A percentile compares a stretch with the other conserved stretches of the same genome.
phyloP scores from a whole-genome alignment of 2,888 invertebrate genomes.

The Torymus auratus region DNA sequence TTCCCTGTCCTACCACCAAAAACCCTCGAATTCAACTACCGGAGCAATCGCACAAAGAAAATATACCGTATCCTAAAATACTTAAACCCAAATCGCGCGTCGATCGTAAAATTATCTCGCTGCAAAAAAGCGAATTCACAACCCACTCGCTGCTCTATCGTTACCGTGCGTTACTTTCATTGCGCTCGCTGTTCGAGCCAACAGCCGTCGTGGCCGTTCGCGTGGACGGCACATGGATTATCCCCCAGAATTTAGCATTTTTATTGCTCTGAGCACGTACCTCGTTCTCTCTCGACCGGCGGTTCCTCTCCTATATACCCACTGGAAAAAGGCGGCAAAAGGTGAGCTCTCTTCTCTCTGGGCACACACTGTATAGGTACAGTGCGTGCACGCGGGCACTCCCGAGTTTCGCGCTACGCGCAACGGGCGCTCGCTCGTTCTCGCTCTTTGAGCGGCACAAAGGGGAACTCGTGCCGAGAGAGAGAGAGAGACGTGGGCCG shows the following conservation, averaged over 20 bases:
- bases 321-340: constrained; percentile 53
- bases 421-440: neutral
- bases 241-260: constrained; percentile 51
- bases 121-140: neutral
- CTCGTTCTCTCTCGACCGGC: constrained; percentile 2
- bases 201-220: too few species aligned
- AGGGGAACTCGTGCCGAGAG: constrained; percentile 63
- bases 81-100: too few species aligned
- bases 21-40: too few species aligned
- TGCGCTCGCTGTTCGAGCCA: too few species aligned
- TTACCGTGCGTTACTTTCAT: too few species aligned
- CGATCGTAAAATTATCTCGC: too few species aligned
- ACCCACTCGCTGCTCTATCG: too few species aligned
- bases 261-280: constrained; percentile 45
- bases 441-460: constrained; percentile 58
- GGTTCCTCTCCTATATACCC: constrained; percentile 14
- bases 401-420: constrained; percentile 26
- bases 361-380: neutral
- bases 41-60: too few species aligned
- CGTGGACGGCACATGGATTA: constrained; percentile 20
- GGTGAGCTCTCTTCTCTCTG: constrained; percentile 26
- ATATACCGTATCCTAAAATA: too few species aligned
- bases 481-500: constrained; percentile 68
- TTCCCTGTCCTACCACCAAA: too few species aligned
- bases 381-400: constrained; percentile 41